Evolutionary conservation across 92 coral and sea anemone species (phyloP).

Genomic region (Palythoa grandiflora): DNA sequence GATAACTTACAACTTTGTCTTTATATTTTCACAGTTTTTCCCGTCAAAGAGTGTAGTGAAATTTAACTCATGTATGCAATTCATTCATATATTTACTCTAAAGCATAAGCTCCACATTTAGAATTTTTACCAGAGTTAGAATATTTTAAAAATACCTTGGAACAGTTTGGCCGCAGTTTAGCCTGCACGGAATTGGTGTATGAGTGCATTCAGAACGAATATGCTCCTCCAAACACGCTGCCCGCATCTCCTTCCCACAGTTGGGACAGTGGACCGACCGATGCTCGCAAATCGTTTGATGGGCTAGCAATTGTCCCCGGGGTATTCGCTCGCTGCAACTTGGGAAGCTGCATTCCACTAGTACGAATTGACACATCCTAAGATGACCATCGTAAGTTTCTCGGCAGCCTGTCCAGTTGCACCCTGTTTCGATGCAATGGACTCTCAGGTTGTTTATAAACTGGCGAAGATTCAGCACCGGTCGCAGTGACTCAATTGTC

Average conservation of each 20-base stretch:
- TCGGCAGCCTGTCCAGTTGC: not conserved
- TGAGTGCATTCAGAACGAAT: not conserved
- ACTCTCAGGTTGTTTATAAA: not conserved
- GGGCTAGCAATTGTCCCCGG: not conserved
- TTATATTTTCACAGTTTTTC: no score
- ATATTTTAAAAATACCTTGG: no score
- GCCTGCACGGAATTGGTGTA: not conserved
- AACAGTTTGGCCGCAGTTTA: not conserved
- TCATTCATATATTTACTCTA: no score
- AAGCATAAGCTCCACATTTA: no score
- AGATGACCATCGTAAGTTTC: not conserved
- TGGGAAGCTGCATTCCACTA: not conserved
- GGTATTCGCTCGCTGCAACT: not conserved
- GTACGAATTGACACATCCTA: not conserved
- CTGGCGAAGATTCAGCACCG: not conserved
- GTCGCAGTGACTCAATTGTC: not conserved
- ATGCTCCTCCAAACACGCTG: not conserved
- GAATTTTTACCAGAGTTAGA: no score
- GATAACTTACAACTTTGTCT: no score
- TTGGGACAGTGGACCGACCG: not conserved
- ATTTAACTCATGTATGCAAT: no score
- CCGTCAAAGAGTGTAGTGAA: no score
- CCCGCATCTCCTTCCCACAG: not conserved
- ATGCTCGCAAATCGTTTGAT: not conserved
- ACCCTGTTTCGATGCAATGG: not conserved